phyloP scores from a whole-genome alignment of 2,797 vertebrate genomes.

The Psittacula derbiana region DNA sequence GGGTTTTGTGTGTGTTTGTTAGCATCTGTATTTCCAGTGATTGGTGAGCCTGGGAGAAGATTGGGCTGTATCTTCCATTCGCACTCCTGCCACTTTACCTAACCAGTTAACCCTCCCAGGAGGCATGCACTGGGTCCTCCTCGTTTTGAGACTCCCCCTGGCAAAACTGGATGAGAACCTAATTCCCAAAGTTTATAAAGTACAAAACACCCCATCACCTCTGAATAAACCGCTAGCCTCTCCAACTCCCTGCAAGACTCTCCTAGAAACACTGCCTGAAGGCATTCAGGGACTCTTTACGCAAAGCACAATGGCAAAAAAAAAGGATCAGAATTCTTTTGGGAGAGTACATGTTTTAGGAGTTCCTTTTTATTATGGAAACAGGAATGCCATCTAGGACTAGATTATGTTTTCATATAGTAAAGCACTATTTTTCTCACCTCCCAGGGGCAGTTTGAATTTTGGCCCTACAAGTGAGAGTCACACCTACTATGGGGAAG shows the following conservation, averaged over 20 bases:
- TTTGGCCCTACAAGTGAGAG: neutral
- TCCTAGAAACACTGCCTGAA: neutral
- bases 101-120: neutral
- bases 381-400: neutral
- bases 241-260: neutral
- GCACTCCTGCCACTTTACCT: neutral
- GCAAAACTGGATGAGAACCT: neutral
- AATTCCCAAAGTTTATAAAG: neutral
- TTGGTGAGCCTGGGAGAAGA: neutral
- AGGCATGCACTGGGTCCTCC: neutral
- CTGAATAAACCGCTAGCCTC: neutral
- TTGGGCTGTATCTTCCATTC: neutral
- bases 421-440: neutral
- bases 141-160: neutral
- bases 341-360: neutral
- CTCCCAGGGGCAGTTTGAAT: neutral
- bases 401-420: neutral
- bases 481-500: neutral
- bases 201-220: neutral
- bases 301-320: neutral
- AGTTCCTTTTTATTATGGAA: neutral
- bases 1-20: neutral
- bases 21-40: neutral
- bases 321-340: neutral
- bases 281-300: neutral